Conservation (phyloP, 2,888 invertebrate species). For the Amiota communis region DNA sequence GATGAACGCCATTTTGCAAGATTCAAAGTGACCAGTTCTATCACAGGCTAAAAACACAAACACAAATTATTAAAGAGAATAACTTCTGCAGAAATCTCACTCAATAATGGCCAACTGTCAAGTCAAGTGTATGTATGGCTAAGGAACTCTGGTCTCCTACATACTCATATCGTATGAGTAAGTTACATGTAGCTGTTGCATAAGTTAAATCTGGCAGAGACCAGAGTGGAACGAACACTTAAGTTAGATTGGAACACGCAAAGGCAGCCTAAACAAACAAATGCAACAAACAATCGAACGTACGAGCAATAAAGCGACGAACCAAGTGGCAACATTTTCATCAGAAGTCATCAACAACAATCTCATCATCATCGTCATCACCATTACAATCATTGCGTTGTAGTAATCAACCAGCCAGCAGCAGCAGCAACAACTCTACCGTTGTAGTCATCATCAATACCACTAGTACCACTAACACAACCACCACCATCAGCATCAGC, state of each 20-base stretch:
- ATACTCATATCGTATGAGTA: not conserved
- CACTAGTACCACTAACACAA: not conserved
- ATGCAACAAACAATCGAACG: not conserved
- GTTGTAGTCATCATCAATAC: constrained; percentile 24
- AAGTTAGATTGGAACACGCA: constrained; percentile 13
- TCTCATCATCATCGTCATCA: constrained; percentile 25
- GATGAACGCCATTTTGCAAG: constrained; percentile 56
- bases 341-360: constrained; percentile 63
- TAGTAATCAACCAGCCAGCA: constrained; percentile 23
- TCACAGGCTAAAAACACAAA: constrained; percentile 8
- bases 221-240: not conserved
- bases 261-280: constrained; percentile 61
- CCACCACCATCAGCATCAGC: constrained; percentile 24
- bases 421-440: constrained; percentile 32
- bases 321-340: constrained; percentile 62
- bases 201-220: constrained; percentile 22
- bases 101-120: constrained; percentile 68
- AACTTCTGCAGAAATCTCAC: constrained; percentile 56
- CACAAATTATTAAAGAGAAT: not conserved
- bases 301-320: constrained; percentile 48
- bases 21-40: not conserved
- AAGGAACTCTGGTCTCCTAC: constrained; percentile 23
- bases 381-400: not conserved
- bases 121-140: constrained; percentile 48
- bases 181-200: constrained; percentile 43